Percentiles rank a stretch among this genome's conserved stretches.
These are phyloP conservation scores for Taenioides sp. DNA, from an alignment of 2,797 vertebrate genomes.

Conservation along the genomic window DNA sequence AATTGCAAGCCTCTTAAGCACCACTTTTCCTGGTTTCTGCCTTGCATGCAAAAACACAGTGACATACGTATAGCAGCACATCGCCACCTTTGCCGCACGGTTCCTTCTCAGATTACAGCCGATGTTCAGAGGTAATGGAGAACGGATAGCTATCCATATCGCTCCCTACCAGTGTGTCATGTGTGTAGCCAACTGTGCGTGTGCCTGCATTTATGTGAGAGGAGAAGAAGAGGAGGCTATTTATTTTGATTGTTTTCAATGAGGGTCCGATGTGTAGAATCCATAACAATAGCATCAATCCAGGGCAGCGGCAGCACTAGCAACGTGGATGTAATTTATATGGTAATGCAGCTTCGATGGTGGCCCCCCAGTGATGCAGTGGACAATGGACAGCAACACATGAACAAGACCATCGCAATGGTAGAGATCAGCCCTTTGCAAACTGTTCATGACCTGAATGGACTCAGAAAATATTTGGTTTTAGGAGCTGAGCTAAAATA, in stretches of 20 bases:
- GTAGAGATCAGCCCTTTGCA: conserved; percentile 19
- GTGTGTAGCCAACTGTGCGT: conserved; percentile 14
- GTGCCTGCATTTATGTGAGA: conserved; percentile 54
- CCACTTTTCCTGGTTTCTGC: conserved; percentile 20
- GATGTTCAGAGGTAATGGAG: conserved; percentile 56
- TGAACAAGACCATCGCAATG: conserved; percentile 62
- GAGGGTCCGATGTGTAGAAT: conserved; percentile 69
- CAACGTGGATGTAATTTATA: conserved; percentile 80
- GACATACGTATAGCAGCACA: conserved; percentile 15
- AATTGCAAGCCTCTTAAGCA: conserved; percentile 11
- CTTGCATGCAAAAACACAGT: conserved; percentile 5
- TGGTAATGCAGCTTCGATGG: conserved; percentile 74
- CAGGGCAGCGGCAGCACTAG: conserved; percentile 58
- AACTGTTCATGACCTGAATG: background rate
- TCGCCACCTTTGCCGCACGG: conserved; percentile 24
- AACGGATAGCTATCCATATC: conserved; percentile 46
- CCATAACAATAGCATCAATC: conserved; percentile 80
- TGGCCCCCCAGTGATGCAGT: conserved; percentile 62
- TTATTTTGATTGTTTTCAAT: conserved; percentile 76
- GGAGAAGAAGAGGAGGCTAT: conserved; percentile 60
- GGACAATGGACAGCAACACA: conserved; percentile 60
- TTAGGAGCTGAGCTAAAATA: background rate
- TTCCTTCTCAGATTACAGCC: conserved; percentile 36
- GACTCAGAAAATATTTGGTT: background rate
- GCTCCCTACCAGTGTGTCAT: conserved; percentile 41